Percentiles rank a stretch among this genome's conserved stretches.
phyloP scores from a whole-genome alignment of 2,797 vertebrate species.

The Poeciliopsis presidionis region DNA sequence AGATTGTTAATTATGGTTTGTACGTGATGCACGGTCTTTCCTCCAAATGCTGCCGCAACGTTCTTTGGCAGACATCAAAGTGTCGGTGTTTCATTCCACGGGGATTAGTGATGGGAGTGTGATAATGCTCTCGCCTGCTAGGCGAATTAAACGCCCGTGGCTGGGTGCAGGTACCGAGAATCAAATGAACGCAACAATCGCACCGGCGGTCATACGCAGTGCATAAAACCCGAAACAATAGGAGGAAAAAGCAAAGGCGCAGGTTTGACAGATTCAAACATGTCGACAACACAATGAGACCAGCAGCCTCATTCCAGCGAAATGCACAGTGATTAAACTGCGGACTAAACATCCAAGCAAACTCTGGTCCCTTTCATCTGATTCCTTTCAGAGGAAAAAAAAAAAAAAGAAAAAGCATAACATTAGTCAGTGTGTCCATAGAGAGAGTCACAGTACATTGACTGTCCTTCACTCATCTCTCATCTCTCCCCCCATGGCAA shows the following conservation, averaged over 20 bases:
- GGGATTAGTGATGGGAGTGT: constrained; percentile 75
- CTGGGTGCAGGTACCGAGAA: constrained; percentile 63
- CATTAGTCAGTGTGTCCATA: constrained; percentile 54
- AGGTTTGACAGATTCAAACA: constrained; percentile 11
- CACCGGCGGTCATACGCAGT: constrained; percentile 15
- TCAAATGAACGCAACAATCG: constrained; percentile 55
- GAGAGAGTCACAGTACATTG: constrained; percentile 54
- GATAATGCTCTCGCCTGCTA: constrained; percentile 66
- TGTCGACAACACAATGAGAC: constrained; percentile 9
- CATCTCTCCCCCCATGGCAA: constrained; percentile 62
- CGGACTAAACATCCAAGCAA: constrained; percentile 44
- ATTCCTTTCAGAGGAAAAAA: constrained; percentile 24
- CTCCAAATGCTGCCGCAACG: constrained; percentile 62
- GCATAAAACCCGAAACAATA: constrained; percentile 26
- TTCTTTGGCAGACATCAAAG: constrained; percentile 79
- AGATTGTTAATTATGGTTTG: constrained; percentile 78
- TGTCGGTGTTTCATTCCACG: constrained; percentile 71
- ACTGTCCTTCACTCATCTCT: constrained; percentile 70
- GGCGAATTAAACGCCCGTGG: constrained; percentile 71
- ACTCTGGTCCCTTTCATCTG: constrained; percentile 40
- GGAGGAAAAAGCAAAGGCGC: neutral
- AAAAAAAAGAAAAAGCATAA: constrained; percentile 19
- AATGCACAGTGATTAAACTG: constrained; percentile 42
- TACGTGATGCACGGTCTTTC: constrained; percentile 62
- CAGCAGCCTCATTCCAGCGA: constrained; percentile 27